Evolutionary conservation across 2,113 vertebrate genomes (phyloP).

Genomic region (Lampris incognitus): DNA sequence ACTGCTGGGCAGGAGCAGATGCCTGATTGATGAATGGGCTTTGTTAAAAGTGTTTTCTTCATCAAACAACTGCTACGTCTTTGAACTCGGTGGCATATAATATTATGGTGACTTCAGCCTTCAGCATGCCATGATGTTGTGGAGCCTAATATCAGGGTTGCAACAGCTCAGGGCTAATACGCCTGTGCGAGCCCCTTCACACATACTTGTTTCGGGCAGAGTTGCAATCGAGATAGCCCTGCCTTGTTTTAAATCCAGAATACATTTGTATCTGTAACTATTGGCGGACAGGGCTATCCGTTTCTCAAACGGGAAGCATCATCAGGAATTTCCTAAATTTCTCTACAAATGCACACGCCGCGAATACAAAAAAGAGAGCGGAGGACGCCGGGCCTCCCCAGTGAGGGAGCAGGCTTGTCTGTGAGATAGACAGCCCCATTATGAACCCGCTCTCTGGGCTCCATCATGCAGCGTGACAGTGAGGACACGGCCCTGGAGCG

Average conservation of each 20-base stretch:
- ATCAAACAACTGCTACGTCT: slow-evolving; percentile 45
- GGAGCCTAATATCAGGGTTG: background rate
- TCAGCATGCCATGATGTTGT: background rate
- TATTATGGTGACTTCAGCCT: slow-evolving; percentile 21
- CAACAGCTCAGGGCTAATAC: slow-evolving; percentile 1
- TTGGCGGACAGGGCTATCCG: too few relatives aligned
- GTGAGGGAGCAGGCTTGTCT: slow-evolving; percentile 31
- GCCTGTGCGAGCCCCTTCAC: too few relatives aligned
- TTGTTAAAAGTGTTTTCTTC: slow-evolving; percentile 63
- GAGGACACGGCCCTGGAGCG: slow-evolving; percentile 63
- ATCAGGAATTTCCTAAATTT: background rate
- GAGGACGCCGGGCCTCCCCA: background rate
- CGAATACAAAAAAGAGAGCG: background rate
- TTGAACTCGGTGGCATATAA: slow-evolving; percentile 58
- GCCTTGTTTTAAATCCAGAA: too few relatives aligned
- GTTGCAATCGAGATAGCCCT: too few relatives aligned
- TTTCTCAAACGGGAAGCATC: too few relatives aligned
- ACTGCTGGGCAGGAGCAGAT: slow-evolving; percentile 64
- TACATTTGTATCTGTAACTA: too few relatives aligned
- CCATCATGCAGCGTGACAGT: slow-evolving; percentile 64
- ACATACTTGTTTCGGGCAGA: too few relatives aligned
- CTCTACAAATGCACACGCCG: background rate
- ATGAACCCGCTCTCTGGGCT: slow-evolving; percentile 72
- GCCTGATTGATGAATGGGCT: slow-evolving; percentile 62
- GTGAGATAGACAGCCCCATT: slow-evolving; percentile 53